phyloP scores from a whole-genome alignment of 2,888 invertebrate genomes.

The Trisateles emortualis region DNA sequence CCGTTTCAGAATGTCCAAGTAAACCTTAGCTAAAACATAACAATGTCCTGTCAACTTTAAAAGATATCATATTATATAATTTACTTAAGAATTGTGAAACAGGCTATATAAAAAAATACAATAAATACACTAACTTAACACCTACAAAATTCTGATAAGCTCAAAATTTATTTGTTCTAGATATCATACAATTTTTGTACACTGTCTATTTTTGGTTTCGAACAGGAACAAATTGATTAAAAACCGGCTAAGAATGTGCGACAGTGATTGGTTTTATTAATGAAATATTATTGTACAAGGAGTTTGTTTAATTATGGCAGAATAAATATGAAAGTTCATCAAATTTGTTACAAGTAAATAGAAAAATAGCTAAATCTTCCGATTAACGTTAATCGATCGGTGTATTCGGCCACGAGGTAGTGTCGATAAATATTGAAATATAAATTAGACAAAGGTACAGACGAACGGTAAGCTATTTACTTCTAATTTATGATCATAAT shows the following conservation, averaged over 20 bases:
- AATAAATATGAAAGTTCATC: conserved; percentile 10
- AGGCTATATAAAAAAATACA: background rate
- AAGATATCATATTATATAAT: background rate
- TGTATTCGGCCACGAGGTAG: conserved; percentile 42
- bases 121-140: conserved; percentile 32
- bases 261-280: conserved; percentile 26
- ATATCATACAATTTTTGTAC: conserved; percentile 50
- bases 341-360: background rate
- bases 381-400: conserved; percentile 6
- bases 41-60: background rate
- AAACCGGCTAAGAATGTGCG: conserved; percentile 26
- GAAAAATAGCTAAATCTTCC: background rate
- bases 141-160: conserved; percentile 48
- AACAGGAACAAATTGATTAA: conserved; percentile 58
- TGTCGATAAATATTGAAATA: conserved; percentile 17
- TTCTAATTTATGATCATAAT: background rate
- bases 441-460: conserved; percentile 14
- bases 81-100: background rate
- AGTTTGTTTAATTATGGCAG: conserved; percentile 5
- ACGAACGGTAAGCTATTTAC: conserved; percentile 4
- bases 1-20: conserved; percentile 1
- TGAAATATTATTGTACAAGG: conserved; percentile 7
- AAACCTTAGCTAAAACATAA: background rate
- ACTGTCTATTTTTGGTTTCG: conserved; percentile 63
- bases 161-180: conserved; percentile 58